Evolutionary conservation across 2,113 vertebrate genomes (phyloP), one percentile per base, ranked within the genome.

Genomic region (Hymenochirus boettgeri): DNA sequence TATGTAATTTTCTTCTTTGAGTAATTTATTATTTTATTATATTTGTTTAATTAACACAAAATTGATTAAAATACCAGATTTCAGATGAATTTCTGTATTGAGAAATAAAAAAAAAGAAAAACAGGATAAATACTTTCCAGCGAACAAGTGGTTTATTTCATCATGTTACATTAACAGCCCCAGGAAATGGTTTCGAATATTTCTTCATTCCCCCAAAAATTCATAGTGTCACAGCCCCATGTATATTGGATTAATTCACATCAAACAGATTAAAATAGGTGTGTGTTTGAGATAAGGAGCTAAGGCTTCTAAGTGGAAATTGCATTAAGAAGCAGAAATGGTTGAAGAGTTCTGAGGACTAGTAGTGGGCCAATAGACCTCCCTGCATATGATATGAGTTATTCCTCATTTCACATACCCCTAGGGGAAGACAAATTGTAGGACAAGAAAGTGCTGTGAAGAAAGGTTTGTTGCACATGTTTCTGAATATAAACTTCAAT

Each of bases 241-340:
- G 75, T 73, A 83, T 82, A 84, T 83, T 85, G 76, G 80, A 86
- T 83, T 88, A 85, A 51, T 12, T 2, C 26, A 63, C 83, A 86
- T 89, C 82, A 85, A 88, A 87, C 72, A 74, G 3, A 82, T 84
- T 80, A 80, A 79, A 77, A 75, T 78, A 75, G 79, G 72, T 76
- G 62, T 70, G 72, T 77, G 80, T 80, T 74, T 77, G 73, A 87
- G 82, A 86, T 81, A 77, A 74, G 74, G 69, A 52, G 73, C 74
- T 80, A 82, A 75, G 72, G 76, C 73, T 64, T 57, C 72, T 82
- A 39, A 46, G 67, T 77, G 78, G 73, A 76, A 80, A 79, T 47
- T 74, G 24, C 59, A 80, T 80, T 77, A 66, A 59, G 74, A 65
- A 71, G 54, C 70, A 69, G 57, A 58, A 65, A 67, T 77, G 65